Percentiles rank a stretch among this genome's conserved stretches.
Evolutionary conservation across 2,888 invertebrate genomes (phyloP).

Genomic region (Lepidocyrtinus sp.): DNA sequence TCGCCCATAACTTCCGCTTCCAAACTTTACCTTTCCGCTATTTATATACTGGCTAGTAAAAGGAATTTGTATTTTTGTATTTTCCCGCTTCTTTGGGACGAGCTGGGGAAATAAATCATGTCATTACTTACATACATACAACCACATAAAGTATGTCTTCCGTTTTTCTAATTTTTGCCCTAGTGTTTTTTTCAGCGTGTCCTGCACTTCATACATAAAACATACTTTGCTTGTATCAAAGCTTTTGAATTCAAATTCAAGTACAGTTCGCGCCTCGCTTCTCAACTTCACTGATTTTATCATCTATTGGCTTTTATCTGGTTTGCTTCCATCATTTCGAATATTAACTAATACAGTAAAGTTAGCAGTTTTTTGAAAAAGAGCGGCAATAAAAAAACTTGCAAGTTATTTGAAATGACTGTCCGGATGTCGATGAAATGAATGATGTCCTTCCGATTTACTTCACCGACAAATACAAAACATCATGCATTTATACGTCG

Average conservation of each 20-base stretch:
- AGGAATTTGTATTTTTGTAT: not conserved
- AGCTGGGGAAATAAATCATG: constrained; percentile 55
- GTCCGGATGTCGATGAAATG: too few relatives aligned
- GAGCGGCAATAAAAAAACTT: too few relatives aligned
- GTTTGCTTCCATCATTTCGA: not conserved
- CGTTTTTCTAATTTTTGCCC: not conserved
- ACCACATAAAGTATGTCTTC: too few relatives aligned
- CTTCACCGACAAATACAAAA: too few relatives aligned
- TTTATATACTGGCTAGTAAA: constrained; percentile 16
- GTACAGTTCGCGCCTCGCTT: not conserved
- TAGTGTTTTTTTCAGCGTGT: not conserved
- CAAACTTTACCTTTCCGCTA: constrained; percentile 29
- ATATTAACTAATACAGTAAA: too few relatives aligned
- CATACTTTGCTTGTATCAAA: too few relatives aligned
- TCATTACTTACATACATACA: constrained; percentile 28
- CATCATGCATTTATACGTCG: too few relatives aligned
- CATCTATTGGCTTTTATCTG: not conserved
- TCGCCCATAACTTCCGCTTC: constrained; percentile 36
- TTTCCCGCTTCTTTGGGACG: constrained; percentile 17
- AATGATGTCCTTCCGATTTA: too few relatives aligned
- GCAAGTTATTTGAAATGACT: too few relatives aligned
- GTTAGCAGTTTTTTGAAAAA: too few relatives aligned
- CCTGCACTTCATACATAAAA: constrained; percentile 35
- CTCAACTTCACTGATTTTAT: not conserved
- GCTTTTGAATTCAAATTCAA: not conserved